Percentiles rank a stretch among this genome's conserved stretches.
Conservation (phyloP, 1,140 invertebrate species). For the Aphelenchoides fujianensis region DNA sequence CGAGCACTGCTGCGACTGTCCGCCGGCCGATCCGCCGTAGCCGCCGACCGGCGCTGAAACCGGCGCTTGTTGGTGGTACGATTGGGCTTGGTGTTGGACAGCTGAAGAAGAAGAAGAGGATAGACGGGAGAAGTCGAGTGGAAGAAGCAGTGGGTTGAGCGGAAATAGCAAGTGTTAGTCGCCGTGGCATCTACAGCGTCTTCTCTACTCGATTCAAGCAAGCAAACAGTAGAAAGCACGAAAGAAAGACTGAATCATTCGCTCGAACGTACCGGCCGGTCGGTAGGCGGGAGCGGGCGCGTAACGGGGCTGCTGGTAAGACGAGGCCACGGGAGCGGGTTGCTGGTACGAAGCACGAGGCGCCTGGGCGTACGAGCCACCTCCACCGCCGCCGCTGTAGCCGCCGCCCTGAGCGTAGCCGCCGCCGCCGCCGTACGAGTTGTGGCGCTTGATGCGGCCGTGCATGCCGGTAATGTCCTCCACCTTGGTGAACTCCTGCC, state of each 20-base stretch:
- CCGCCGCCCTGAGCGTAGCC: slow-evolving; percentile 11
- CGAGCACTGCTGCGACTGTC: not conserved
- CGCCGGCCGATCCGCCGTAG: not conserved
- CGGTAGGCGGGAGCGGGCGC: slow-evolving; percentile 9
- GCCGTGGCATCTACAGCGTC: no score
- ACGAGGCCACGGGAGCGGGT: not conserved
- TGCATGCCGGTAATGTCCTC: slow-evolving; percentile 1
- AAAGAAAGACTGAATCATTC: not conserved
- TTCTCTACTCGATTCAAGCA: no score
- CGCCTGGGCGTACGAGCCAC: slow-evolving; percentile 6
- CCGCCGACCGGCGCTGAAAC: not conserved
- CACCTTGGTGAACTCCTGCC: slow-evolving; percentile 21
- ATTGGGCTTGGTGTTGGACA: slow-evolving; percentile 22
- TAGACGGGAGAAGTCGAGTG: not conserved
- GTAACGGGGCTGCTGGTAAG: slow-evolving; percentile 14
- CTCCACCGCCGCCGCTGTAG: slow-evolving; percentile 17
- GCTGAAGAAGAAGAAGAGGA: not conserved
- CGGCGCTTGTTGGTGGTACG: not conserved
- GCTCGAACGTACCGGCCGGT: not conserved
- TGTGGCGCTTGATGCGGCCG: slow-evolving; percentile 22
- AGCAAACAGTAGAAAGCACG: no score
- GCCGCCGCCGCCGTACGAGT: not conserved
- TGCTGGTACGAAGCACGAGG: slow-evolving; percentile 14
- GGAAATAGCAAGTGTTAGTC: no score
- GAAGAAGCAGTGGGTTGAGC: not conserved